These are phyloP conservation scores for Rana temporaria DNA, from an alignment of 2,113 vertebrate genomes.

Conservation along the genomic window DNA sequence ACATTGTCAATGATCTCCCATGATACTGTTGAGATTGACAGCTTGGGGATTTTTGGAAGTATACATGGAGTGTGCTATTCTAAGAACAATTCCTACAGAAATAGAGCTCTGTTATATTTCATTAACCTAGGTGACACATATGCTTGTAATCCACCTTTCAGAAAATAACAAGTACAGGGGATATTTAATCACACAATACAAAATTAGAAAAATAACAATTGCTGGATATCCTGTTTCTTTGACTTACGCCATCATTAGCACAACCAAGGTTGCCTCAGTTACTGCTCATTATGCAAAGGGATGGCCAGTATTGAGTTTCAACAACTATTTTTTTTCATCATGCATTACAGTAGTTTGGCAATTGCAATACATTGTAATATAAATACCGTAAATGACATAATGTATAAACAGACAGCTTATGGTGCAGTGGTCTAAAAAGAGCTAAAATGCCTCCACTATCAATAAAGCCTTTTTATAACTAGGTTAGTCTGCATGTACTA, in stretches of 20 bases:
- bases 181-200: not conserved
- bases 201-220: not conserved
- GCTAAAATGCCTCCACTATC: no score
- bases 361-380: not conserved
- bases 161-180: not conserved
- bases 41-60: slow-evolving; percentile 37
- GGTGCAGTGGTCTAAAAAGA: no score
- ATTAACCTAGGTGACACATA: slow-evolving; percentile 27
- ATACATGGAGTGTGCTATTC: slow-evolving; percentile 17
- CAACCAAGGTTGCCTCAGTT: not conserved
- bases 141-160: slow-evolving; percentile 4
- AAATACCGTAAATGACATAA: not conserved
- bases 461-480: no score
- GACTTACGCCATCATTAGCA: not conserved
- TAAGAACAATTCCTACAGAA: slow-evolving; percentile 18
- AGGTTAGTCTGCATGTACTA: no score
- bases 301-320: no score
- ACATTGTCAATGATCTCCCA: slow-evolving; percentile 39
- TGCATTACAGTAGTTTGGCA: not conserved
- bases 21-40: slow-evolving; percentile 24
- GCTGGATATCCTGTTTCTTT: not conserved
- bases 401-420: not conserved
- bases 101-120: slow-evolving; percentile 30
- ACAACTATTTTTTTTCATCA: no score
- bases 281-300: no score